Base-by-base conservation (phyloP, 2,113 vertebrate genomes). In the Pipra filicauda region DNA sequence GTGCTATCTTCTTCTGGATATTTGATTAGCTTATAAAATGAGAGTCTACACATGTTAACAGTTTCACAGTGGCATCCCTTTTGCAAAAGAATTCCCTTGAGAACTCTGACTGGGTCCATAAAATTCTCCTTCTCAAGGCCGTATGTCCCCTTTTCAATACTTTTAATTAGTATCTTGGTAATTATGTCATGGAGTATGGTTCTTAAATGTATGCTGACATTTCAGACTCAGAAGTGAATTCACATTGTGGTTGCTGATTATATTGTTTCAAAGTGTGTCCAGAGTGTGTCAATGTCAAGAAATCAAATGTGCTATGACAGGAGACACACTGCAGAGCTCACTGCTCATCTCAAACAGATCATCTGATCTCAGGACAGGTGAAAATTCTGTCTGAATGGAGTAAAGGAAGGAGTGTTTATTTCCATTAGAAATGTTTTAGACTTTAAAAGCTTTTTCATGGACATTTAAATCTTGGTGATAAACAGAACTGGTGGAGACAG, bases 251-350 rank as follows among this genome's bases (percentile, higher is more conserved):
- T 84, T 20, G 18, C 37, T 75, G 76, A 81, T 84, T 78, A 52
- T 44, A 48, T 51, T 48, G 35, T 86, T 93, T 84, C 72, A 35
- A 35, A 78, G 26, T 80, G 69, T 64, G 59, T 70, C 57, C 69
- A 74, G 70, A 81, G 31, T 41, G 33, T 74, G 54, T 89, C 93
- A 84, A 28, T 30, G 70, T 75, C 73, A 91, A 72, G 84, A 89
- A 94, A 89, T 65, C 35, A 87, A 91, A 95, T 44, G 52, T 49
- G 57, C 31, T 79, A 54, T 94, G 86, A 91, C 70, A 85, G 61
- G 12, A 93, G 58, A 95, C n/a, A 61, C 49, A 49, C 19, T 71
- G 66, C 66, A 87, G 52, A 81, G 55, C 49, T 76, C 61, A 30
- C 28, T 78, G 84, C 31, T 87, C 0, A 0, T 39, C 48, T 92